Conservation (phyloP, 2,888 invertebrate genomes). For the Morpho helenor region DNA sequence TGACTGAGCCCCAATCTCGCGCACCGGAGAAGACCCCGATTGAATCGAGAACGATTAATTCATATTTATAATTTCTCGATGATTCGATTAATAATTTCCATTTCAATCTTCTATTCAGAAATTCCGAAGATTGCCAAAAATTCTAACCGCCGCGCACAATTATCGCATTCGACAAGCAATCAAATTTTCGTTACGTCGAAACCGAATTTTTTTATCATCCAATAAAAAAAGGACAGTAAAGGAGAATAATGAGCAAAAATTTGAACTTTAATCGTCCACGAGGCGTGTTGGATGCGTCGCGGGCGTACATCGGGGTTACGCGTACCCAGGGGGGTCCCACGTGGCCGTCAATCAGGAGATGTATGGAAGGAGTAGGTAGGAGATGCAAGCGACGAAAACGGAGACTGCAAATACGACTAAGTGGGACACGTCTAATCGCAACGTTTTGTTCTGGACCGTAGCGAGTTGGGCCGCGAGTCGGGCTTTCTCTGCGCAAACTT, state of each 20-base stretch:
- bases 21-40: too few species aligned
- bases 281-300: conserved; percentile 11
- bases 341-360: conserved; percentile 82
- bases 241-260: conserved; percentile 31
- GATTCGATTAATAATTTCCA: too few species aligned
- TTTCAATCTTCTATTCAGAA: too few species aligned
- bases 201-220: background rate
- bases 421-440: conserved; percentile 75
- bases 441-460: conserved; percentile 77
- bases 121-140: too few species aligned
- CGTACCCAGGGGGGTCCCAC: conserved; percentile 74
- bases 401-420: conserved; percentile 79
- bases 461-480: conserved; percentile 80
- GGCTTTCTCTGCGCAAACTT: conserved; percentile 81
- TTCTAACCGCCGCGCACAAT: background rate
- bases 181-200: background rate
- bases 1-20: background rate
- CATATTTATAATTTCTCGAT: too few species aligned
- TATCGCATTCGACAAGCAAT: background rate
- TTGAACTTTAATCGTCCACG: conserved; percentile 19
- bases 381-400: conserved; percentile 77
- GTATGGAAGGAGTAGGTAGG: conserved; percentile 79
- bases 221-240: conserved; percentile 15
- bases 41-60: too few species aligned
- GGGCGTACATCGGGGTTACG: conserved; percentile 41